Percentiles rank a stretch among this genome's conserved stretches.
Conservation (phyloP, 2,113 vertebrate species). For the Ia io region DNA sequence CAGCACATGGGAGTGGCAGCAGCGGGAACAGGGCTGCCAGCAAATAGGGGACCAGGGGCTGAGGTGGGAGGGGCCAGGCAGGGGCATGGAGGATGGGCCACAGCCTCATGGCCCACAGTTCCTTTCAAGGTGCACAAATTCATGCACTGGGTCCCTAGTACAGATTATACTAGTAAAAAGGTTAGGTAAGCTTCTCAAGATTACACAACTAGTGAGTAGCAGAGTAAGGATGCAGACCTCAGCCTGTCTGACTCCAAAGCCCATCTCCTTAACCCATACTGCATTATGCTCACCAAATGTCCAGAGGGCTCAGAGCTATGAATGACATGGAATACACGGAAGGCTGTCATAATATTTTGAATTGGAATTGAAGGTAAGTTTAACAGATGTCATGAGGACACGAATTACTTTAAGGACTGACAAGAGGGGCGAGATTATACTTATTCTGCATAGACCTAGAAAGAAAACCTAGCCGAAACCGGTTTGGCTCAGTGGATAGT, state of each 20-base stretch:
- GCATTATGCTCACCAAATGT: background rate
- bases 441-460: background rate
- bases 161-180: background rate
- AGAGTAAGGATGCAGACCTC: background rate
- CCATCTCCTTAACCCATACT: background rate
- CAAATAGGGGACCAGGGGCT: no score
- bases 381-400: background rate
- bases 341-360: background rate
- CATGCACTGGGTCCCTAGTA: no score
- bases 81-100: no score
- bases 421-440: background rate
- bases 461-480: constrained; percentile 11
- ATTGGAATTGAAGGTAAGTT: constrained; percentile 13
- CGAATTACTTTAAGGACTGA: background rate
- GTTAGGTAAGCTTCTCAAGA: background rate
- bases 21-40: no score
- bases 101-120: no score
- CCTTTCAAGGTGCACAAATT: no score
- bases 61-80: no score
- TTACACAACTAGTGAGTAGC: background rate
- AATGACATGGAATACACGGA: background rate
- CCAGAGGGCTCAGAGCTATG: background rate
- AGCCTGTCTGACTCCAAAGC: background rate
- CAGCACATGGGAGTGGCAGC: no score
- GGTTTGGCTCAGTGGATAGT: no score